Evolutionary conservation across 1,140 invertebrate species (phyloP), one percentile per base, ranked within the genome.

Genomic region (Pseudomyrmex pallidus): DNA sequence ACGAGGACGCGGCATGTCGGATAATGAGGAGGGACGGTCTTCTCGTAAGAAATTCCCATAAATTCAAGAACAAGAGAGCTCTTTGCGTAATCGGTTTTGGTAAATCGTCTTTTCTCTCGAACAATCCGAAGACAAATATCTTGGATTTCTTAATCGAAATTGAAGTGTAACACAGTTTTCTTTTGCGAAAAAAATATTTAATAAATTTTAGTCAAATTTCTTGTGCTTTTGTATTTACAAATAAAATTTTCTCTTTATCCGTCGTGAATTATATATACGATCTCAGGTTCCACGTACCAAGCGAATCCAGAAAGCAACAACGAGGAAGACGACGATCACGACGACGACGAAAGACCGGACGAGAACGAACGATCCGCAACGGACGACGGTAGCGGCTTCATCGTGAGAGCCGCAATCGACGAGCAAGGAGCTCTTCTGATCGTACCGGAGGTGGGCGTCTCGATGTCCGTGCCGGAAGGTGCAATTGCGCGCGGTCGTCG

Each of bases 401-500:
- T 96, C 90, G 96, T 95, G n/a, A 95, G 95, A 87, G 96, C 96
- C 17, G 94, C 95, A 10, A 95, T 97, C 25, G 84, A 96, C 96
- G 84, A 95, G 95, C 91, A 95, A 52, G 98, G 98, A 1, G 97
- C 97, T 2, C 96, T 98, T 72, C 93, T 99, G 15, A 95, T 96
- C 7, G 94, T 99, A 10, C 96, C 97, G 0, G 97, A 98, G 77
- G 97, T 97, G 9, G 97, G 97, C 17, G 96, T 99, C 20, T 96
- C 97, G 74, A 95, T 99, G 83, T 97, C 97, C 0, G 95, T 99
- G 44, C 98, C 98, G 20, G 98, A 99, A 92, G 97, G 97, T 64
- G 97, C 98, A 2, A 95, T 99, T 15, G 95, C 96, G n/a, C 96
- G 97, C 90, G 96, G 96, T 13, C 93, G 96, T 22, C 96, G 96